Evolutionary conservation across 2,113 vertebrate genomes (phyloP), one percentile per base, ranked within the genome.

Genomic region (Ophthalmolycus amberensis): DNA sequence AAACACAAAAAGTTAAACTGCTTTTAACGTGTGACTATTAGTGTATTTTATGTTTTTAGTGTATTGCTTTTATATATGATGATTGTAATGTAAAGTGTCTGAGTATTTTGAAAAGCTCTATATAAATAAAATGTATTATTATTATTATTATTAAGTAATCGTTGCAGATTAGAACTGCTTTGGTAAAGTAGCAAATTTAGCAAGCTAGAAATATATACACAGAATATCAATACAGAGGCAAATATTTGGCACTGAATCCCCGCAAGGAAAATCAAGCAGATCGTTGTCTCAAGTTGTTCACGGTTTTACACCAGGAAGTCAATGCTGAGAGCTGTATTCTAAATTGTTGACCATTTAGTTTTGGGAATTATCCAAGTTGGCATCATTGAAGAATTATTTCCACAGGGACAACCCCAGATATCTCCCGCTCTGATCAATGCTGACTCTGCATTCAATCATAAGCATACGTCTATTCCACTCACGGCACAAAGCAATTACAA

Each of bases 401-500:
- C 83, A 63, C 54, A 83, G 62, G 27, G 60, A 77, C 75, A 83
- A 81, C 69, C 71, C 52, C 76, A 84, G 82, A 81, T 82, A 89
- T 87, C 83, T 82, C 50, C 83, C 16, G 32, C 80, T 76, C 69
- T 80, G 89, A 93, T 92, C 87, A 86, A 89, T 88, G 86, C 81
- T 87, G 67, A 70, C 88, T 86, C 74, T 80, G 82, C 87, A 82
- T 91, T 92, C 88, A 93, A 85, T 92, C 87, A 88, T 64, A 74
- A 85, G 89, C 81, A 54, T 10, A 63, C 59, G 67, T 86, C 80
- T 73, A 85, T 73, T 89, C 86, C 85, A 77, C 85, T 86, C 83
- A 82, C 79, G 77, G 86, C 91, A 86, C 87, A 87, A 88, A 91
- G 85, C 90, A 92, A 90, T 93, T 93, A 91, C 78, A 89, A 88